Evolutionary conservation across 2,888 invertebrate species (phyloP).

Genomic region (Galerucella nymphaeae): DNA sequence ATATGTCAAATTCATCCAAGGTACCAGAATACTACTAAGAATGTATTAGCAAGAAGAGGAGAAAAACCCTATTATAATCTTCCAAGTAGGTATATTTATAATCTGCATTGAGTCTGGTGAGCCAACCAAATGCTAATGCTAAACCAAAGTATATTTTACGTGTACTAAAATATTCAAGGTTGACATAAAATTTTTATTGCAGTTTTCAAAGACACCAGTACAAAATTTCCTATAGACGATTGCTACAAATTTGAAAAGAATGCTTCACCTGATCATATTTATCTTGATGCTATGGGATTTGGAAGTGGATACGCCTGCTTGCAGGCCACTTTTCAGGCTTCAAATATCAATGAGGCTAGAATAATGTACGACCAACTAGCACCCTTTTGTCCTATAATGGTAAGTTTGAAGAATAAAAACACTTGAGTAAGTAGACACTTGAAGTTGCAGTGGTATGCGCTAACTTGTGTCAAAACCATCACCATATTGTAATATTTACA

Average conservation of each 20-base stretch:
- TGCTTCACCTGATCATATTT: slow-evolving; percentile 89
- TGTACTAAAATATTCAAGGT: too few species aligned
- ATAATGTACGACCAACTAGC: slow-evolving; percentile 97
- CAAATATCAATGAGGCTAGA: slow-evolving; percentile 94
- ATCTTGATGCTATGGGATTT: slow-evolving; percentile 99
- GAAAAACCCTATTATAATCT: slow-evolving; percentile 98
- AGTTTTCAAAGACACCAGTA: slow-evolving; percentile 92
- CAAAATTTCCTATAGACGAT: slow-evolving; percentile 85
- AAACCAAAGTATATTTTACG: too few species aligned
- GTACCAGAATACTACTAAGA: slow-evolving; percentile 91
- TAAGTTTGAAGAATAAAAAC: slow-evolving; percentile 60
- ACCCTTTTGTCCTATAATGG: slow-evolving; percentile 96
- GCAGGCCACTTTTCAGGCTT: slow-evolving; percentile 96
- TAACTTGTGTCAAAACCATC: too few species aligned
- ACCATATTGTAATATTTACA: too few species aligned
- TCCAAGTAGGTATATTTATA: slow-evolving; percentile 75
- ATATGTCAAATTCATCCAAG: slow-evolving; percentile 96
- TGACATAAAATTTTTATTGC: slow-evolving; percentile 48
- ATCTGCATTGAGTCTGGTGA: too few species aligned
- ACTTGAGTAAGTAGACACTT: too few species aligned
- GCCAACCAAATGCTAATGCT: too few species aligned
- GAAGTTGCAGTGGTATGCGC: too few species aligned
- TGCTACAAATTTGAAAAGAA: slow-evolving; percentile 73
- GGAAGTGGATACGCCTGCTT: slow-evolving; percentile 99
- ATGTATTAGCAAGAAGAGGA: slow-evolving; percentile 90